Evolutionary conservation across 1,140 invertebrate genomes (phyloP), one percentile per base, ranked within the genome.

Genomic region (Goniozus legneri): DNA sequence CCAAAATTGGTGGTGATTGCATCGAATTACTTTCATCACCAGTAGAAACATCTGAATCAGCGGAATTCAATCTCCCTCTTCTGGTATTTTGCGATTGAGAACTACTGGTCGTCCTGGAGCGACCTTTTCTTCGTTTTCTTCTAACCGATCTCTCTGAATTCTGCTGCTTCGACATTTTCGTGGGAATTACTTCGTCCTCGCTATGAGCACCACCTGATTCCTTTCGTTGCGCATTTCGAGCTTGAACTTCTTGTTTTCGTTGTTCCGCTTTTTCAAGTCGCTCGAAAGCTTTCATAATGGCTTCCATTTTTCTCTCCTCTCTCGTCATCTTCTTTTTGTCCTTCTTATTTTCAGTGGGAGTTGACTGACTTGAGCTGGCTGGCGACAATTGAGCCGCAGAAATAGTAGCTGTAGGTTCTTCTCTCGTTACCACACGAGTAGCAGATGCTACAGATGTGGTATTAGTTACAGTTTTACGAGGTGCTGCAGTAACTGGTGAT

Each of bases 231-330:
- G 75, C 75, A 75, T 87, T 78, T 40, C 79, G 68, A 2, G 77
- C 77, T 43, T 79, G 75, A 21, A 83, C 81, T 56, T 88, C 85
- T 60, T 89, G 85, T 58, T 87, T 88, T n/a, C 85, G 73, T 40
- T 87, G 84, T 60, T 89, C 82, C 12, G 84, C 84, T 55, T 88
- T 88, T 56, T 91, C 88, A 77, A 91, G 80, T 21, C 87, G 79
- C 56, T 89, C 88, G 70, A 98, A 93, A 0, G 92, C 91, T 64
- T 93, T 91, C 83, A 98, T 87, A 52, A 95, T 93, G 0, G 92
- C 92, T 64, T 95, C 90, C 80, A 98, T 86, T 76, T 98, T 98
- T n/a, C 92, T 81, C 63, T 98, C 94, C 72, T 98, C 95, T 3
- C 92, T 76, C 2, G 89, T 91, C 86, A 91, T 74, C 69, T 70